A percentile compares a stretch with the other conserved stretches of the same genome.
These are phyloP conservation scores for Chrysomallon squamiferum DNA, from an alignment of 1,140 invertebrate genomes.

Conservation along the genomic window DNA sequence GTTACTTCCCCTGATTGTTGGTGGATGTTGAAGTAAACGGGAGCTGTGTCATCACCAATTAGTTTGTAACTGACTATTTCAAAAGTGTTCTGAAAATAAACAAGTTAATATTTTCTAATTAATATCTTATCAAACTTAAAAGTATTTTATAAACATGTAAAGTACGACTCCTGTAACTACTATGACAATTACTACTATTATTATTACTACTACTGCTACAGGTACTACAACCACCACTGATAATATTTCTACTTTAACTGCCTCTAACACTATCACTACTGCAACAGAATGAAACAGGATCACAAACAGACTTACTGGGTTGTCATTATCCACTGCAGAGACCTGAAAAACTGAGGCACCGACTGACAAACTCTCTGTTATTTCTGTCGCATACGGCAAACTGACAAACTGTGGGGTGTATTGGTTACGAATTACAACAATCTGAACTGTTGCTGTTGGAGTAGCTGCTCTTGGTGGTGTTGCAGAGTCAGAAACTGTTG, in stretches of 20 bases:
- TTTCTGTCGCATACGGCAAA: conserved; percentile 21
- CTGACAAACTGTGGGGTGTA: conserved; percentile 30
- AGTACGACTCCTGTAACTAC: too few species aligned
- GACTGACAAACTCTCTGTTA: conserved; percentile 18
- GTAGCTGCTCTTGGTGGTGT: conserved; percentile 2
- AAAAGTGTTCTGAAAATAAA: conserved; percentile 10
- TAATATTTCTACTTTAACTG: too few species aligned
- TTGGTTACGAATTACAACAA: conserved; percentile 29
- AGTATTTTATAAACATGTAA: too few species aligned
- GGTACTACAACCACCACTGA: too few species aligned
- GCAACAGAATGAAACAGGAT: too few species aligned
- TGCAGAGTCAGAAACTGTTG: conserved; percentile 15
- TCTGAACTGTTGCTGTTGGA: conserved; percentile 56
- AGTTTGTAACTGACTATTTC: conserved; percentile 31
- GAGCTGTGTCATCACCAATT: conserved; percentile 27
- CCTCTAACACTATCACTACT: too few species aligned
- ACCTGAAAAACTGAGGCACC: conserved; percentile 17
- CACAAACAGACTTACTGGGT: conserved; percentile 13
- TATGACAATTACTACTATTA: too few species aligned
- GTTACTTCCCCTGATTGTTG: conserved; percentile 12
- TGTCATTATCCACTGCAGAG: conserved; percentile 21
- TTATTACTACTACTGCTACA: too few species aligned
- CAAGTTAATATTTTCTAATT: too few species aligned
- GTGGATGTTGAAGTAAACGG: conserved; percentile 24
- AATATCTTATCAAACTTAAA: too few species aligned